Percentiles rank a stretch among this genome's conserved stretches.
phyloP scores from a whole-genome alignment of 2,797 vertebrate species.

The Avahi laniger region DNA sequence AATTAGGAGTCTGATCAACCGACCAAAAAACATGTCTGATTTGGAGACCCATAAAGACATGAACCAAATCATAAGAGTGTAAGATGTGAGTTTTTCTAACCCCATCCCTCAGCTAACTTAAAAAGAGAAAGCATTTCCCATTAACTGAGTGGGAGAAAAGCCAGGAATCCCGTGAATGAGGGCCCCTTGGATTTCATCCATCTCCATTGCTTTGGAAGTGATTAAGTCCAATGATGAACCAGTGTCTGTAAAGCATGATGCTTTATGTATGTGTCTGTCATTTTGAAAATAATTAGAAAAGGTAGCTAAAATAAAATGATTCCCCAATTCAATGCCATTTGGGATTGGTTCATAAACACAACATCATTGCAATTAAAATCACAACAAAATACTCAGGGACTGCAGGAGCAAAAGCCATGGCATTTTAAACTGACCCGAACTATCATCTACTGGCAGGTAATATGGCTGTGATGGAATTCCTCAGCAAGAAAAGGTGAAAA shows the following conservation, averaged over 20 bases:
- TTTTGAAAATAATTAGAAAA: conserved; percentile 32
- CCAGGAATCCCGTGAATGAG: conserved; percentile 17
- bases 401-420: background rate
- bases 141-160: background rate
- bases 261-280: background rate
- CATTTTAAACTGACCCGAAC: background rate
- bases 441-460: background rate
- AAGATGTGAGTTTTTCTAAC: background rate
- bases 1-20: background rate
- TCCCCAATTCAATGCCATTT: background rate
- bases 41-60: background rate
- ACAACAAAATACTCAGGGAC: background rate
- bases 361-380: background rate
- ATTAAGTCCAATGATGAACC: conserved; percentile 10
- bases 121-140: conserved; percentile 32
- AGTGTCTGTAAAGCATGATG: background rate
- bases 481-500: background rate
- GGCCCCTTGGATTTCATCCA: background rate
- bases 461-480: background rate
- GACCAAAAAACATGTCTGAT: background rate
- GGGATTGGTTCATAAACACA: background rate
- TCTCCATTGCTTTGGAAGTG: background rate
- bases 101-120: background rate
- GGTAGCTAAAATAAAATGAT: background rate
- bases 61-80: background rate